Evolutionary conservation across 2,113 vertebrate genomes (phyloP).

Genomic region (Eudorcas thomsonii): DNA sequence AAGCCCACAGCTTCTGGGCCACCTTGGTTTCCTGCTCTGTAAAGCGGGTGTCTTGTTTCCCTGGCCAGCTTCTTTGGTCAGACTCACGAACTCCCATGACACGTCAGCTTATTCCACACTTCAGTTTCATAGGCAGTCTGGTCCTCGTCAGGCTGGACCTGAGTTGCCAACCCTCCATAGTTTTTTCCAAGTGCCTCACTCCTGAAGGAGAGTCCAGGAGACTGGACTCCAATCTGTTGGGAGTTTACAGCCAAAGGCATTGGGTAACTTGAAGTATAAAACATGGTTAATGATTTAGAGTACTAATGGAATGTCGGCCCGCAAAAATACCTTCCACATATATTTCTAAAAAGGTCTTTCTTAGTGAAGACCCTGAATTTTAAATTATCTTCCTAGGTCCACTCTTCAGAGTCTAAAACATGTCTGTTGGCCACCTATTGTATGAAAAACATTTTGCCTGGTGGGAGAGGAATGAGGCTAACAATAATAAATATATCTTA

Average conservation of each 20-base stretch:
- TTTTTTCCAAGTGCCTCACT: background rate
- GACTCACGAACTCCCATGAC: background rate
- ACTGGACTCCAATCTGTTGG: slow-evolving; percentile 18
- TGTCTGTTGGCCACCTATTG: slow-evolving; percentile 20
- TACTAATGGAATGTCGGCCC: slow-evolving; percentile 41
- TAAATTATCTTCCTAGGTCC: slow-evolving; percentile 30
- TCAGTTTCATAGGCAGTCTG: background rate
- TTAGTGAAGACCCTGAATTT: slow-evolving; percentile 46
- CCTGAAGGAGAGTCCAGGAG: background rate
- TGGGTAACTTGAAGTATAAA: slow-evolving; percentile 49
- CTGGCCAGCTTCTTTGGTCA: background rate
- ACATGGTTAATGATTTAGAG: slow-evolving; percentile 35
- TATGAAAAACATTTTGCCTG: slow-evolving; percentile 36
- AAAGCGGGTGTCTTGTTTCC: background rate
- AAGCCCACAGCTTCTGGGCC: background rate
- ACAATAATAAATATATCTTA: slow-evolving; percentile 33
- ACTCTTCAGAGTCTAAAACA: slow-evolving; percentile 36
- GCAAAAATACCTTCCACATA: slow-evolving; percentile 44
- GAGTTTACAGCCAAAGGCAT: slow-evolving; percentile 41
- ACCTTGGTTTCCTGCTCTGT: background rate
- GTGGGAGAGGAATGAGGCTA: slow-evolving; percentile 14
- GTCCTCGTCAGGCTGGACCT: background rate
- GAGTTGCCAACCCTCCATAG: background rate
- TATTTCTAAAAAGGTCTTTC: slow-evolving; percentile 45
- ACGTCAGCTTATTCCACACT: background rate